These are phyloP conservation scores for Alcis repandata DNA, from an alignment of 2,888 invertebrate genomes.

Conservation along the genomic window DNA sequence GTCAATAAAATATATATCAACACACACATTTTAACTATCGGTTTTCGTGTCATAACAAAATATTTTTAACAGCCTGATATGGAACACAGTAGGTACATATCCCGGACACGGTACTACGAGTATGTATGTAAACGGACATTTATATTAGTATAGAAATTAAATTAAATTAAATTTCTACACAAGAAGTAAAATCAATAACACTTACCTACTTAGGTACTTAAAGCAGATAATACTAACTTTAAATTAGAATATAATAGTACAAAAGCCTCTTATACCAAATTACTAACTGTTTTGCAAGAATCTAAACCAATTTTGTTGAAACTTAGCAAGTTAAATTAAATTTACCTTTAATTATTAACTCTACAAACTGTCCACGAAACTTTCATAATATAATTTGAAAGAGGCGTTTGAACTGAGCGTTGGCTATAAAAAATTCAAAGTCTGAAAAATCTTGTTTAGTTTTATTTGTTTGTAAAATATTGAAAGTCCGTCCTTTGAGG, in stretches of 20 bases:
- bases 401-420: slow-evolving; percentile 36
- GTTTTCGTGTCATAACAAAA: too few species aligned
- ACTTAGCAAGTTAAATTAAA: slow-evolving; percentile 39
- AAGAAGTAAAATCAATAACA: background rate
- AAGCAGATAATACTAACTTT: background rate
- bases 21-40: too few species aligned
- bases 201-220: background rate
- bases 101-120: too few species aligned
- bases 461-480: slow-evolving; percentile 78
- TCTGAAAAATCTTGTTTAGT: slow-evolving; percentile 72
- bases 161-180: too few species aligned
- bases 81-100: too few species aligned
- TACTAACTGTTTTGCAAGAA: slow-evolving; percentile 42
- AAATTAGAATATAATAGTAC: slow-evolving; percentile 7
- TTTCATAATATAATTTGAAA: slow-evolving; percentile 38
- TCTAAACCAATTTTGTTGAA: slow-evolving; percentile 40
- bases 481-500: slow-evolving; percentile 68
- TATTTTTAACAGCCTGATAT: too few species aligned
- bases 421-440: slow-evolving; percentile 45
- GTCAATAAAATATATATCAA: too few species aligned
- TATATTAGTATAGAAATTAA: too few species aligned
- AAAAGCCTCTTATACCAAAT: slow-evolving; percentile 35
- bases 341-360: slow-evolving; percentile 45
- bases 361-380: slow-evolving; percentile 42
- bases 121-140: too few species aligned